Evolutionary conservation across 2,113 vertebrate species (phyloP).

Genomic region (Phyllopteryx taeniolatus): DNA sequence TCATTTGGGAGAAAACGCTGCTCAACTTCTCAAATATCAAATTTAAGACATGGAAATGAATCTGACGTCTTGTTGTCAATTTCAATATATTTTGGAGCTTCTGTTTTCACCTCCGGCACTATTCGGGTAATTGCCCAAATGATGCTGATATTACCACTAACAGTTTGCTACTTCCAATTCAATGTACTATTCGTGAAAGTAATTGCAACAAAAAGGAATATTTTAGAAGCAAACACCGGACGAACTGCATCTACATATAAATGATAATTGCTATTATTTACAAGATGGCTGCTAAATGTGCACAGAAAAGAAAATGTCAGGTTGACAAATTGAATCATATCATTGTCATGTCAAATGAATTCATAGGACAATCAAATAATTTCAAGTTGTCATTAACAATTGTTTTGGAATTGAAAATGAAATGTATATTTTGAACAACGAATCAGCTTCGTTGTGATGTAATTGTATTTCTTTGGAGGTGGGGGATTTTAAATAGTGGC

Average conservation of each 20-base stretch:
- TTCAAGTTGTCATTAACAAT: background rate
- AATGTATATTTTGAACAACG: too few species aligned
- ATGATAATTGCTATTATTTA: background rate
- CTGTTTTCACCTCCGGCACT: background rate
- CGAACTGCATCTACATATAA: background rate
- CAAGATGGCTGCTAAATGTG: background rate
- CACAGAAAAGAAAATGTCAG: background rate
- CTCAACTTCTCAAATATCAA: background rate
- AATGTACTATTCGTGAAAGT: background rate
- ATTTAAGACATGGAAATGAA: background rate
- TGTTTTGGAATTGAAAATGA: too few species aligned
- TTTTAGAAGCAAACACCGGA: background rate
- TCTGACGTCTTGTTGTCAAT: slow-evolving; percentile 24
- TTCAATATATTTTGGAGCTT: background rate
- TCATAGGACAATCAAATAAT: background rate
- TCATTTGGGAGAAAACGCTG: background rate
- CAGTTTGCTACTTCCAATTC: background rate
- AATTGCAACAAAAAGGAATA: background rate
- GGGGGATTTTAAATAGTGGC: background rate
- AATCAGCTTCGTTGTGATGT: background rate
- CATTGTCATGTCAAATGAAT: background rate
- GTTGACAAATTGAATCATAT: background rate
- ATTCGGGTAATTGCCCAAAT: background rate
- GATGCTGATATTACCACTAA: background rate
- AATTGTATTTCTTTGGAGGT: background rate